Conservation (phyloP, 2,113 vertebrate species). For the Mellivora capensis region DNA sequence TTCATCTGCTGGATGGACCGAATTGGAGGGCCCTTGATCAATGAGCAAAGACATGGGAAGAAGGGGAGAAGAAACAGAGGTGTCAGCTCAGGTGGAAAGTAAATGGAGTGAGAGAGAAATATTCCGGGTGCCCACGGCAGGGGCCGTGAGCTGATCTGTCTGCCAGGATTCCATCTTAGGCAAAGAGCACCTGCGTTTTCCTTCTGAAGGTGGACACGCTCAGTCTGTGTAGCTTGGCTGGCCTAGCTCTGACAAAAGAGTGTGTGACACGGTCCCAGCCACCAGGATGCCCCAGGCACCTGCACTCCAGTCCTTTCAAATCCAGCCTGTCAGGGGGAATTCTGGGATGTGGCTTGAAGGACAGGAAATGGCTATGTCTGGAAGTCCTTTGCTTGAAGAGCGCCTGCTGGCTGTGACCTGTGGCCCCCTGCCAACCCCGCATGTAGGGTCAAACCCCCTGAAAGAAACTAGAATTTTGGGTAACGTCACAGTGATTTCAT, state of each 20-base stretch:
- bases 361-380: not conserved
- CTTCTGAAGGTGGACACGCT: not conserved
- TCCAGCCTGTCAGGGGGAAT: not conserved
- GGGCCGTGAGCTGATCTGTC: not conserved
- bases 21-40: not conserved
- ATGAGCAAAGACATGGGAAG: not conserved
- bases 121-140: not conserved
- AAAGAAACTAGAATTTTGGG: not conserved
- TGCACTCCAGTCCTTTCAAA: not conserved
- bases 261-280: not conserved
- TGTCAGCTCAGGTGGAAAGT: not conserved
- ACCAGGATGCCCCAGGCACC: no score
- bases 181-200: not conserved
- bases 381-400: not conserved
- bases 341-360: not conserved
- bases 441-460: not conserved
- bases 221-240: not conserved
- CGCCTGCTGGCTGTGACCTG: not conserved
- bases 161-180: not conserved
- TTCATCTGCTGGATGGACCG: not conserved
- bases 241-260: not conserved
- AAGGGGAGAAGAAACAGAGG: not conserved
- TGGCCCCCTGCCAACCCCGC: no score
- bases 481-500: not conserved
- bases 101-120: not conserved